These are phyloP conservation scores for Drosophila takahashii DNA, from an alignment of 1,140 invertebrate species.

Conservation along the genomic window DNA sequence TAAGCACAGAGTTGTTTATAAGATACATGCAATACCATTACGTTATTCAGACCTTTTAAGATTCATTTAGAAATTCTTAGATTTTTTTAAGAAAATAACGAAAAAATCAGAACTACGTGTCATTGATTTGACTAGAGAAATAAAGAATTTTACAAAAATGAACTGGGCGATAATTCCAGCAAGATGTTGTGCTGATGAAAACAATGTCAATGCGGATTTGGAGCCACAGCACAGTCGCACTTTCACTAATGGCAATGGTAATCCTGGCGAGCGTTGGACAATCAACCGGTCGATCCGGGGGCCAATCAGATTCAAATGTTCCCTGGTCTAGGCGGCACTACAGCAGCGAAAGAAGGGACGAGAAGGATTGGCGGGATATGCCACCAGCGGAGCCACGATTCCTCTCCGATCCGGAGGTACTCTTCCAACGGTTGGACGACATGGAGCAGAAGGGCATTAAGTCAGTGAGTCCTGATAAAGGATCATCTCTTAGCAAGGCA, in stretches of 20 bases:
- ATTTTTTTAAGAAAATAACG: background rate
- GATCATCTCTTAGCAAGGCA: background rate
- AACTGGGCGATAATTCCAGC: background rate
- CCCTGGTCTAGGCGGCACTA: background rate
- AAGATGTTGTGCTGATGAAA: constrained; percentile 32
- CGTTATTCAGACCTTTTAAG: too few species aligned
- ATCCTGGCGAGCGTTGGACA: constrained; percentile 21
- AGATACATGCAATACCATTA: too few species aligned
- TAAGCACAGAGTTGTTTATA: too few species aligned
- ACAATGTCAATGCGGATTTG: constrained; percentile 56
- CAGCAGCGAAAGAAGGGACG: background rate
- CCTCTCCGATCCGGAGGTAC: background rate
- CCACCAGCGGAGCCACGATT: background rate
- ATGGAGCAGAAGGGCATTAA: constrained; percentile 2
- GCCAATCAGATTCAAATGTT: background rate
- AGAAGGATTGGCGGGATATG: background rate
- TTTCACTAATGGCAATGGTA: constrained; percentile 45
- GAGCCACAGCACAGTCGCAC: constrained; percentile 10
- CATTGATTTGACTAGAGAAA: background rate
- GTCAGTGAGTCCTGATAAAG: too few species aligned
- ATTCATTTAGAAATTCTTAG: too few species aligned
- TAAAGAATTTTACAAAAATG: background rate
- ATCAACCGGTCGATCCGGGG: background rate
- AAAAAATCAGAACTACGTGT: background rate
- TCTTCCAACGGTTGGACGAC: constrained; percentile 16